Base-by-base conservation (phyloP, 1,140 invertebrate species). In the Whitmania pigra region DNA sequence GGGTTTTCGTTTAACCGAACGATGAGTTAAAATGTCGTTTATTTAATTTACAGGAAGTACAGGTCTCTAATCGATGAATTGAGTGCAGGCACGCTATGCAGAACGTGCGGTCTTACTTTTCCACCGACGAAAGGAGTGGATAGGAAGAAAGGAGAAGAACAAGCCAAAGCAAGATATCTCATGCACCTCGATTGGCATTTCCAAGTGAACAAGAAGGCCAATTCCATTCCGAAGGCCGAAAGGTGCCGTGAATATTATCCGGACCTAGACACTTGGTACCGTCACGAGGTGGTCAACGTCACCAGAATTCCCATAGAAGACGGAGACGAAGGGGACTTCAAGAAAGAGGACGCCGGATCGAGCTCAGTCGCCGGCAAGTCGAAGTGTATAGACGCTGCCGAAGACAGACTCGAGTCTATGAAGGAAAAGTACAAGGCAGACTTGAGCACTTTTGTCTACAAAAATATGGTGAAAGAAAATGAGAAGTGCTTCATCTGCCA, bases 111-210 rank as follows among this genome's bases (percentile, higher is more conserved):
- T 25, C 87, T 90, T 85, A 94, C 55, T 97, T 96, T 80, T 88
- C 89, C 18, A 88, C 90, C 0, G 89, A 92, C n/a, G 75, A 91
- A 77, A 92, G 90, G 0, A 89, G 91, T 43, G 87, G 88, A 71
- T 87, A 97, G 79, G 90, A 90, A 75, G 90, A 93, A 79, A 49
- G 43, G 43, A 49, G 43, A 49, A 49, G 43, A 49, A 49, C 43
- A 49, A 49, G 43, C 43, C 43, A 49, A 49, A 17, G 43, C 43
- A 17, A 49, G 43, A 49, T 49, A 49, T 13, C 43, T 49, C 13
- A 49, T 49, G 43, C 94, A 97, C 83, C 85, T 97, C 36, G 93
- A 97, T 82, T 97, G 94, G 94, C 94, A 97, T 84, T 97, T 97
- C 82, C 84, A 93, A 17, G 90, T 93, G 80, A 97, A 97, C 82